Base-by-base conservation (phyloP, 2,888 invertebrate species). In the Geotrupes spiniger region DNA sequence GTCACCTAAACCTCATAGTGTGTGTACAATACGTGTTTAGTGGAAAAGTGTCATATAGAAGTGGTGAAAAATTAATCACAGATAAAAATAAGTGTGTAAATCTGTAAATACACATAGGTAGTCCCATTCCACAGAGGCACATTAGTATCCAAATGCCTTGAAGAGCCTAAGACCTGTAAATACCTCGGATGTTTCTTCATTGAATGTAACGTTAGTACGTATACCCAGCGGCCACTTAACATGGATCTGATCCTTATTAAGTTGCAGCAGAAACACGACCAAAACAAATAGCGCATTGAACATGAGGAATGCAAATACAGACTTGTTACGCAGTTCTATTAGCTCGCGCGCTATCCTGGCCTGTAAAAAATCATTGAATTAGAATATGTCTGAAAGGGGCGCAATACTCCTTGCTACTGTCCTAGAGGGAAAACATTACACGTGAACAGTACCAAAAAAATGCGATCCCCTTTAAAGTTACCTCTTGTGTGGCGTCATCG, bases 261-360 rank as follows among this genome's bases (percentile, higher is more conserved):
- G 85, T 86, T 98, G 97, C 75, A 99, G 89, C 77, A 98, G 89
- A 80, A 98, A 93, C 72, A 98, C 95, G 78, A 96, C 92, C 80
- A 98, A 87, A 75, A 97, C 93, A 86, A 97, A 98, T 73, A 98
- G 86, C 76, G 96, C 92, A 85, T 98, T 99, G 83, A 97, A 89
- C 96, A 98, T 97, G 81, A 97, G 90, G 86, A 97, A 96, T 73
- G 92, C 92, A 78, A 95, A 94, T 71, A 94, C 93, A 69, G 92
- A 92, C 77, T 95, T 94, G 85, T 97, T 97, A 72, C 97, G 83
- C 72, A 97, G 85, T 73, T 95, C 95, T 73, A 91, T 84, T 76
- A 98, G 82, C 76, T 95, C 94, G 68, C 80, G 79, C 69, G 92
- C 92, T 70, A 92, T 88, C 73, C 92, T 84, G 73, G 85, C 90